phyloP scores from a whole-genome alignment of 2,113 vertebrate species.

The Clarias macrocephalus region DNA sequence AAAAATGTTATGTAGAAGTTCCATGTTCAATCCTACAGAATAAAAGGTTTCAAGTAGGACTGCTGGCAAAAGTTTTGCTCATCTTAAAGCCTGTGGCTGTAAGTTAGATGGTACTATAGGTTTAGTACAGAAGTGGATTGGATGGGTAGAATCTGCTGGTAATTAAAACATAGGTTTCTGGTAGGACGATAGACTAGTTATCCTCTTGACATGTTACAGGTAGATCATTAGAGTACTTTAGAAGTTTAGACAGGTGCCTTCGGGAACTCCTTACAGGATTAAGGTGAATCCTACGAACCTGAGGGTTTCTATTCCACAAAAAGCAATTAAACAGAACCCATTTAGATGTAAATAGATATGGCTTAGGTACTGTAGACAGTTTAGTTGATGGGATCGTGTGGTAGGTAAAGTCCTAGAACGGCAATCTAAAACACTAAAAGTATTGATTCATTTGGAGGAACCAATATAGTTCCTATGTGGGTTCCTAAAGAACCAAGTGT shows the following conservation, averaged over 20 bases:
- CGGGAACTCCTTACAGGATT: not conserved
- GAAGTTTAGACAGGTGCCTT: not conserved
- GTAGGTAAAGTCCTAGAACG: not conserved
- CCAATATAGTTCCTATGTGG: not conserved
- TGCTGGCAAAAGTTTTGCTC: not conserved
- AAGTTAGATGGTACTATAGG: too few species aligned
- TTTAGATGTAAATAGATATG: not conserved
- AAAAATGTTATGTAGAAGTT: not conserved
- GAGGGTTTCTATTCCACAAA: not conserved
- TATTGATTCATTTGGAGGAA: not conserved
- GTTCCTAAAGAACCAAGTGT: not conserved
- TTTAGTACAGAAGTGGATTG: not conserved
- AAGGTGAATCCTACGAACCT: not conserved
- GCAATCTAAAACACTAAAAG: not conserved
- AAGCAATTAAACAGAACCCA: not conserved
- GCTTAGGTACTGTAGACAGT: not conserved
- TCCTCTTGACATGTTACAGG: not conserved
- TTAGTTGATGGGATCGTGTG: not conserved
- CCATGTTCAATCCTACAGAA: not conserved
- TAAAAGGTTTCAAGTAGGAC: not conserved
- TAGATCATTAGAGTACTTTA: not conserved
- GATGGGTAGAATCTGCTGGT: not conserved
- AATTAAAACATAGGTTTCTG: not conserved
- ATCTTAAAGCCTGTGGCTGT: not conserved
- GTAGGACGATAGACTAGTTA: not conserved